Percentiles rank a stretch among this genome's conserved stretches.
Conservation (phyloP, 2,888 invertebrate genomes). For the Augiades crinisus region DNA sequence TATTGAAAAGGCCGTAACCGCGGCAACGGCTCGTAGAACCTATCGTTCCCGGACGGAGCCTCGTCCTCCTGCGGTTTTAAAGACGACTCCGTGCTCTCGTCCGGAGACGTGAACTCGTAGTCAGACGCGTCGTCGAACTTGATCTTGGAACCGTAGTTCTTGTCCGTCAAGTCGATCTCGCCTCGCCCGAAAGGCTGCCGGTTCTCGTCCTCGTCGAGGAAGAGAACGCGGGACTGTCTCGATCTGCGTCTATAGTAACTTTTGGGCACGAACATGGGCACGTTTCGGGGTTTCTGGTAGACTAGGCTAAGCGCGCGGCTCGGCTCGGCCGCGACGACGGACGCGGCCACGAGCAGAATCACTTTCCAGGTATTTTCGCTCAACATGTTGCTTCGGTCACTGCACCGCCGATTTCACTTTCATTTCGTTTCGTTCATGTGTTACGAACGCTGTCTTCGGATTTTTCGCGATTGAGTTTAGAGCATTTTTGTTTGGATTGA, state of each 20-base stretch:
- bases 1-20: constrained; percentile 45
- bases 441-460: constrained; percentile 20
- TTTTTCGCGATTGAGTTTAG: constrained; percentile 19
- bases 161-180: constrained; percentile 67
- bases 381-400: constrained; percentile 74
- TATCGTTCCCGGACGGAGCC: constrained; percentile 57
- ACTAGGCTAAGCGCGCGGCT: constrained; percentile 66
- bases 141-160: constrained; percentile 56
- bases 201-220: constrained; percentile 65
- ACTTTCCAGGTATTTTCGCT: constrained; percentile 77
- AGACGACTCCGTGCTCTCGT: constrained; percentile 37
- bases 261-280: constrained; percentile 66
- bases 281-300: constrained; percentile 55
- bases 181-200: constrained; percentile 60
- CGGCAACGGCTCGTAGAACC: constrained; percentile 62
- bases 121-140: constrained; percentile 74
- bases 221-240: constrained; percentile 54
- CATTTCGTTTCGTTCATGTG: constrained; percentile 48
- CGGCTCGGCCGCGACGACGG: constrained; percentile 61
- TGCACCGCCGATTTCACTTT: constrained; percentile 70
- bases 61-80: constrained; percentile 34
- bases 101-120: constrained; percentile 69
- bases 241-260: constrained; percentile 45
- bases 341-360: constrained; percentile 60
- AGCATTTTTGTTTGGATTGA: constrained; percentile 16